A percentile compares a stretch with the other conserved stretches of the same genome.
Conservation (phyloP, 2,888 invertebrate species). For the Tetrapedia diversipes region DNA sequence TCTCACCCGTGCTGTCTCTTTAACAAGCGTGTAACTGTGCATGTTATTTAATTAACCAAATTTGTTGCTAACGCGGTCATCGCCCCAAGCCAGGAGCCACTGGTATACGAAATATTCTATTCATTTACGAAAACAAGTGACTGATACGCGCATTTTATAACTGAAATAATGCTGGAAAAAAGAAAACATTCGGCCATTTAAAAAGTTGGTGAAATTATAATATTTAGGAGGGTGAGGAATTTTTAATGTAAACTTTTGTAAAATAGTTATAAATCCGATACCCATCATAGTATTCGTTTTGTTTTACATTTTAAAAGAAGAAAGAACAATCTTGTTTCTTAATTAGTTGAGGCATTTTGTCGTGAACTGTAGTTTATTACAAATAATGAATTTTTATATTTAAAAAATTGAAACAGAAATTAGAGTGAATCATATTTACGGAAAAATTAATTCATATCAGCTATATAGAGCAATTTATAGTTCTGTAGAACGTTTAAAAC, state of each 20-base stretch:
- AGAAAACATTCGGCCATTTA: conserved; percentile 13
- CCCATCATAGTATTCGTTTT: conserved; percentile 32
- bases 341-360: conserved; percentile 40
- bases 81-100: conserved; percentile 49
- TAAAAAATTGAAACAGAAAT: conserved; percentile 13
- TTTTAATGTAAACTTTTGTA: conserved; percentile 63
- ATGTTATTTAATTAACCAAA: conserved; percentile 74
- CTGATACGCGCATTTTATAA: conserved; percentile 39
- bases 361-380: conserved; percentile 63
- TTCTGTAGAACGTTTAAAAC: conserved; percentile 11
- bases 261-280: conserved; percentile 55
- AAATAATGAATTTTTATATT: conserved; percentile 53
- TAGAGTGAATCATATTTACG: conserved; percentile 2
- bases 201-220: conserved; percentile 30
- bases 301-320: conserved; percentile 32
- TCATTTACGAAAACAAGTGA: conserved; percentile 41
- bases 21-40: conserved; percentile 68
- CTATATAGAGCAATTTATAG: conserved; percentile 30
- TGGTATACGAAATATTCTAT: conserved; percentile 34
- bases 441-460: conserved; percentile 44
- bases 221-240: conserved; percentile 44
- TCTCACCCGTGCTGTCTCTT: conserved; percentile 74
- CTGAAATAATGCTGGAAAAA: conserved; percentile 2
- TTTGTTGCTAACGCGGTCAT: conserved; percentile 64
- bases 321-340: conserved; percentile 21